Percentiles rank a stretch among this genome's conserved stretches.
Evolutionary conservation across 2,797 vertebrate genomes (phyloP).

Genomic region (Alcedo atthis): DNA sequence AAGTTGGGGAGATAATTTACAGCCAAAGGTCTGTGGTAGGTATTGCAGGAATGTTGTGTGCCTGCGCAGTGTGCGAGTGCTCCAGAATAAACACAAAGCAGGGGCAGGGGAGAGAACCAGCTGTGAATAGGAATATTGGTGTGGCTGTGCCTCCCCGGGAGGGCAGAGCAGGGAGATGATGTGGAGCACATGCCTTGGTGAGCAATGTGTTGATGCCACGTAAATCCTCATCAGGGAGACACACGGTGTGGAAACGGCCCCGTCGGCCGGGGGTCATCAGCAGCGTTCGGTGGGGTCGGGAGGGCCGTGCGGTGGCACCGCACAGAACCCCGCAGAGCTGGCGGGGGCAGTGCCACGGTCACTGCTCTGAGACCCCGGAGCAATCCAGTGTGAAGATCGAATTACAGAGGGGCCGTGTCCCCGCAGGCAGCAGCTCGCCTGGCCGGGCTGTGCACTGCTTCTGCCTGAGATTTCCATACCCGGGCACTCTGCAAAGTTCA

Average conservation of each 20-base stretch:
- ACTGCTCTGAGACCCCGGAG: background rate
- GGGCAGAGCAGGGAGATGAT: background rate
- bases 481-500: background rate
- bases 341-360: background rate
- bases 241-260: rapidly evolving
- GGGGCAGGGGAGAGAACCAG: background rate
- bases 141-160: background rate
- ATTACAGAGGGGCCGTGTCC: rapidly evolving
- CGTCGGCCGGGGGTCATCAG: background rate
- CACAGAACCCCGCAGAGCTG: background rate
- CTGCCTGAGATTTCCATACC: background rate
- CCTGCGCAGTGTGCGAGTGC: rapidly evolving
- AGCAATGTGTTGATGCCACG: background rate
- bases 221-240: background rate
- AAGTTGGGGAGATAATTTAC: background rate
- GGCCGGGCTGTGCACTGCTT: rapidly evolving
- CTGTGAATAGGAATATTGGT: background rate
- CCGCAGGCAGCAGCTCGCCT: rapidly evolving
- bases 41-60: background rate
- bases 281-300: background rate
- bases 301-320: background rate
- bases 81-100: background rate
- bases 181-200: background rate
- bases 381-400: background rate
- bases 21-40: background rate